Evolutionary conservation across 1,140 invertebrate genomes (phyloP), one percentile per base, ranked within the genome.

Genomic region (Brachionus paranguensis): DNA sequence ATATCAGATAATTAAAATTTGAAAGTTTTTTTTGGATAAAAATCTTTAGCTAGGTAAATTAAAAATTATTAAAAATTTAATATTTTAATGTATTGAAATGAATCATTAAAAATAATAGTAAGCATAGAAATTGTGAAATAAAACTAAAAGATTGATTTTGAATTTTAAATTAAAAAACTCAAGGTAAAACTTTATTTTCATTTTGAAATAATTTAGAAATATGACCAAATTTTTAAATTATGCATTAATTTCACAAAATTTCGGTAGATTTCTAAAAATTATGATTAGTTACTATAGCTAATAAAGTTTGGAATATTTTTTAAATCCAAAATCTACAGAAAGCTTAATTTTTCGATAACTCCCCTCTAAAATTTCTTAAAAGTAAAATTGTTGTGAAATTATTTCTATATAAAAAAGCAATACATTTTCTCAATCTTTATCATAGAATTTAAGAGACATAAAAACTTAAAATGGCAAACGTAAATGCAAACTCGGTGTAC

Each of bases 401-500:
- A 27, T 60, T 24, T 60, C 10, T 24, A n/a, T 60, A 60, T 60
- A 72, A 72, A 72, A 43, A 17, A 20, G 33, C 14, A 4, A 20
- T 17, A 45, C 17, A 43, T 43, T 72, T 76, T 50, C 24, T 76
- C 43, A 6, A 50, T 27, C 33, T 76, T 76, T 45, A 76, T 24
- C 45, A 50, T 4, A 81, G 29, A 81, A 81, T 37, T 12, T 14
- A 81, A 81, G 64, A 43, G 11, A 53, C 24, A n/a, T 1, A 7
- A 37, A 6, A 6, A 37, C 6, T 17, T 17, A 81, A 81, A 47
- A 64, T 64, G 53, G 2, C 43, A 12, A 37, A 53, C 60, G 24
- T 55, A 8, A 60, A 64, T 12, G 50, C 53, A 37, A 81, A 81
- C 33, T 81, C 78, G 24, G 78, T 81, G 33, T 81, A 81, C 27